phyloP scores from a whole-genome alignment of 1,140 invertebrate genomes.

The Metopolophium dirhodum region DNA sequence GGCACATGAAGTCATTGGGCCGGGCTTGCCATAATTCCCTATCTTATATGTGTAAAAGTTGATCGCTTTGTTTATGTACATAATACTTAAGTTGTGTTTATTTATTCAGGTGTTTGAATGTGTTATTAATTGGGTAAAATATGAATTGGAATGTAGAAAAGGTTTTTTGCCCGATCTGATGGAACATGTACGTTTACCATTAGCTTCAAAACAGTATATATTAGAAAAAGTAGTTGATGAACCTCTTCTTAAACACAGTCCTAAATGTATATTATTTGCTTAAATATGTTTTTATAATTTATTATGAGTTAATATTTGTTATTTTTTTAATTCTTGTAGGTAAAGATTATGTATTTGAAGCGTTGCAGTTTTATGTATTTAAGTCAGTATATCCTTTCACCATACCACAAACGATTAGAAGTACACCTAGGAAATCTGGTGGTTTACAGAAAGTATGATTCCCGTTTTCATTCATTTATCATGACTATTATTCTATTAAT shows the following conservation, averaged over 20 bases:
- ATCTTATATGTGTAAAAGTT: too few species aligned
- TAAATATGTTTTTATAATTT: too few species aligned
- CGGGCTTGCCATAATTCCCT: too few species aligned
- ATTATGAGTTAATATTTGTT: neutral
- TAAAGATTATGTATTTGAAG: conserved; percentile 94
- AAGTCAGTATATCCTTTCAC: conserved; percentile 78
- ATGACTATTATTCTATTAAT: neutral
- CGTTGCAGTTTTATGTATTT: conserved; percentile 78
- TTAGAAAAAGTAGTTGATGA: conserved; percentile 91
- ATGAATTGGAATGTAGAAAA: conserved; percentile 74
- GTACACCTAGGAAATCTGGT: conserved; percentile 76
- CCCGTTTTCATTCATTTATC: too few species aligned
- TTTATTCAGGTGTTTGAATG: conserved; percentile 79
- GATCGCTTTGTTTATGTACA: neutral
- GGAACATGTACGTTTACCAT: conserved; percentile 70
- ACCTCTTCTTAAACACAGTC: conserved; percentile 83
- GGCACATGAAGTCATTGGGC: too few species aligned
- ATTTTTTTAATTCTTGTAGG: conserved; percentile 62
- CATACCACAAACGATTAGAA: conserved; percentile 78
- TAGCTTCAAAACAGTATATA: conserved; percentile 86
- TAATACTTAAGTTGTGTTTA: neutral
- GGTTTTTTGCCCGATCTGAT: conserved; percentile 76
- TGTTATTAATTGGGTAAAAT: conserved; percentile 84
- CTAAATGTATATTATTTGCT: conserved; percentile 69
- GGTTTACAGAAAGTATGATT: conserved; percentile 46